These are phyloP conservation scores for Panorpa germanica DNA, from an alignment of 2,888 invertebrate species.

Conservation along the genomic window DNA sequence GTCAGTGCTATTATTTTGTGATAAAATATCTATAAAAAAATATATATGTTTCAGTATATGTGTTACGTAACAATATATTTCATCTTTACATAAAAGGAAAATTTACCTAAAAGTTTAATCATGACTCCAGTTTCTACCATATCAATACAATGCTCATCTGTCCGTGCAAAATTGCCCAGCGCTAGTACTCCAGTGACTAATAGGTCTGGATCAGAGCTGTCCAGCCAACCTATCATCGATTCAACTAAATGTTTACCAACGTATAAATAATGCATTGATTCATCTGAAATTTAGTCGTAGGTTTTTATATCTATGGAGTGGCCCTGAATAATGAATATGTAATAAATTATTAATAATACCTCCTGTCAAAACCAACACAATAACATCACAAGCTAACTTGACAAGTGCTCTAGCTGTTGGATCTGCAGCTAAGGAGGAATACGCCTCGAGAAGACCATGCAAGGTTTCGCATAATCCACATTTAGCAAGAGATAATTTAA, in stretches of 20 bases:
- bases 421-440: slow-evolving; percentile 37
- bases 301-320: neutral
- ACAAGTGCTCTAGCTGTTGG: slow-evolving; percentile 48
- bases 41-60: neutral
- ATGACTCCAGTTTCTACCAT: slow-evolving; percentile 67
- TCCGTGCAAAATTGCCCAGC: slow-evolving; percentile 77
- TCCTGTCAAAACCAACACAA: slow-evolving; percentile 69
- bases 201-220: slow-evolving; percentile 50
- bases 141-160: slow-evolving; percentile 64
- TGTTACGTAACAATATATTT: slow-evolving; percentile 3
- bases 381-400: slow-evolving; percentile 71
- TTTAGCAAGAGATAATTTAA: slow-evolving; percentile 56
- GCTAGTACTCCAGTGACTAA: slow-evolving; percentile 70
- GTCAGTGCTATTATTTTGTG: slow-evolving; percentile 35
- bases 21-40: slow-evolving; percentile 22
- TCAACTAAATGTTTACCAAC: slow-evolving; percentile 51
- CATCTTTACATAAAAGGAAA: slow-evolving; percentile 3
- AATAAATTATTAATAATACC: slow-evolving; percentile 29
- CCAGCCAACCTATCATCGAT: slow-evolving; percentile 58
- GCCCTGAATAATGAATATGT: slow-evolving; percentile 7
- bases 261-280: slow-evolving; percentile 74
- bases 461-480: slow-evolving; percentile 59
- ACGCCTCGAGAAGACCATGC: slow-evolving; percentile 51
- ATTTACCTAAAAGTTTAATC: slow-evolving; percentile 42
- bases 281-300: slow-evolving; percentile 36